Percentiles rank a stretch among this genome's conserved stretches.
These are phyloP conservation scores for Anguilla marmorata DNA, from an alignment of 2,797 vertebrate genomes.

Conservation along the genomic window DNA sequence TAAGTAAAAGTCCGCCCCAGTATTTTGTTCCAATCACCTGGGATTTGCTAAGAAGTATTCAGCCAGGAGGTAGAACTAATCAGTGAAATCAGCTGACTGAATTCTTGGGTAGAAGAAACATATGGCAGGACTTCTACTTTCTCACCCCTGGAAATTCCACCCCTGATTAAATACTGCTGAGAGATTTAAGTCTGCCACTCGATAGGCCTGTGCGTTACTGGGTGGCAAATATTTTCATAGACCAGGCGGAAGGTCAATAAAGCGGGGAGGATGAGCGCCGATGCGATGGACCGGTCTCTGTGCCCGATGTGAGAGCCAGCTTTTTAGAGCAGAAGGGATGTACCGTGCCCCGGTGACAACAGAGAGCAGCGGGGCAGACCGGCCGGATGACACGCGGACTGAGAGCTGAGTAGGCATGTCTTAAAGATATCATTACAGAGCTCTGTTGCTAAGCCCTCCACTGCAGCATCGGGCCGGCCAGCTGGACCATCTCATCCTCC, in stretches of 20 bases:
- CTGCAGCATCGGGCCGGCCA: background rate
- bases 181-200: background rate
- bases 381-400: background rate
- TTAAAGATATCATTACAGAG: background rate
- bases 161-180: background rate
- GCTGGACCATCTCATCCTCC: background rate
- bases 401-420: background rate
- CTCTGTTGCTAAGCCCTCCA: background rate
- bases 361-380: background rate
- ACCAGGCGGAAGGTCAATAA: background rate
- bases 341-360: background rate
- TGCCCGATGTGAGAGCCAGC: background rate
- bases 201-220: background rate
- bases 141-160: background rate
- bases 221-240: background rate
- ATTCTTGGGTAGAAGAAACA: background rate
- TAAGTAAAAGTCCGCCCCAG: background rate
- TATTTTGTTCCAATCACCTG: background rate
- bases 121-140: background rate
- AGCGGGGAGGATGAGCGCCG: background rate
- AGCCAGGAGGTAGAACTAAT: background rate
- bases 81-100: background rate
- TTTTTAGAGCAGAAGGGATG: background rate
- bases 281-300: background rate
- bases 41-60: background rate